These are phyloP conservation scores for Criorhina ranunculi DNA, from an alignment of 2,888 invertebrate species.

Conservation along the genomic window DNA sequence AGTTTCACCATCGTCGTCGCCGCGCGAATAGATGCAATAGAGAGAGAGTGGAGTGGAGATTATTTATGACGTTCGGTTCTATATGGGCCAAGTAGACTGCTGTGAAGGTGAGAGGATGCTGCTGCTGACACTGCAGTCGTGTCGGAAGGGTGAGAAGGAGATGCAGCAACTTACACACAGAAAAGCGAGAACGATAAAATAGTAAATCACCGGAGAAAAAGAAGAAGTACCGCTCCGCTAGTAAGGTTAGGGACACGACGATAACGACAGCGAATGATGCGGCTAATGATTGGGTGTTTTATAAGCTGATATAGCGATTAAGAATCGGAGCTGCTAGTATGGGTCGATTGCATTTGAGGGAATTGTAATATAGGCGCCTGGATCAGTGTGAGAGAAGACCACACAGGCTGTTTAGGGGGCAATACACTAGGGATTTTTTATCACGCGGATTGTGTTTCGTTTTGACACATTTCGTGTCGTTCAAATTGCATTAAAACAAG, in stretches of 20 bases:
- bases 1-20: slow-evolving; percentile 46
- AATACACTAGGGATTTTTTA: slow-evolving; percentile 9
- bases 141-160: not conserved
- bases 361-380: slow-evolving; percentile 52
- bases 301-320: slow-evolving; percentile 71
- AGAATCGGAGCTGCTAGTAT: slow-evolving; percentile 48
- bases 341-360: slow-evolving; percentile 63
- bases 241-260: slow-evolving; percentile 69
- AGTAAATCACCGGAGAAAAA: slow-evolving; percentile 73
- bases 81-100: slow-evolving; percentile 75
- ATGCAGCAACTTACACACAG: slow-evolving; percentile 21
- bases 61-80: slow-evolving; percentile 69
- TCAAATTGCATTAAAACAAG: too few species aligned
- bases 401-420: slow-evolving; percentile 51
- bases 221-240: slow-evolving; percentile 27
- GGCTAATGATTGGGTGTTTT: slow-evolving; percentile 76
- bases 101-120: slow-evolving; percentile 72
- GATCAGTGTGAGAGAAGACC: slow-evolving; percentile 44
- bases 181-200: slow-evolving; percentile 50
- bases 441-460: not conserved
- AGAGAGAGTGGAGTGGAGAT: slow-evolving; percentile 44
- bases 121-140: slow-evolving; percentile 53
- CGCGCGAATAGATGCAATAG: slow-evolving; percentile 41
- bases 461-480: slow-evolving; percentile 10
- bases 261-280: slow-evolving; percentile 72